These are phyloP conservation scores for Oasisia sp. DNA, from an alignment of 2,888 invertebrate genomes.

Conservation along the genomic window DNA sequence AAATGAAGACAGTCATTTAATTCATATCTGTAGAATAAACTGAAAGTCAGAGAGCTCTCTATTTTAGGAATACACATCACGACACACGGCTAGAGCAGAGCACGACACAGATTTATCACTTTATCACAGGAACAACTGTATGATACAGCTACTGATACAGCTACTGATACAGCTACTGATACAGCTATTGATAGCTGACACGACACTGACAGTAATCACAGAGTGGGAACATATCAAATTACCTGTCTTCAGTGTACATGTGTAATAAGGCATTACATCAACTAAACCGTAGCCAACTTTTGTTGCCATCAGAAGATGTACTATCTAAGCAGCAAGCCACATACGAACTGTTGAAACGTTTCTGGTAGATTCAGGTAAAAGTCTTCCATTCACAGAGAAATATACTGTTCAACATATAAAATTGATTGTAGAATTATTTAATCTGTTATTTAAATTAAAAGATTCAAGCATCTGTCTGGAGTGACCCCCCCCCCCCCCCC, in stretches of 20 bases:
- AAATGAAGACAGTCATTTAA: too few species aligned
- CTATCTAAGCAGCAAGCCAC: not conserved
- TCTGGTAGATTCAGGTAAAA: not conserved
- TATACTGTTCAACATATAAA: not conserved
- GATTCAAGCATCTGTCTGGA: not conserved
- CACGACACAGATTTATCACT: too few species aligned
- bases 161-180: not conserved
- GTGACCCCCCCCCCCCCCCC: not conserved
- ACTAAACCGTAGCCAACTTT: not conserved
- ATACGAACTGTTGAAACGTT: not conserved
- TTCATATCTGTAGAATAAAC: too few species aligned
- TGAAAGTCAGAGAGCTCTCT: too few species aligned
- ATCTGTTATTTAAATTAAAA: not conserved
- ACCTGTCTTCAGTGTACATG: not conserved
- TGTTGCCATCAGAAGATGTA: not conserved
- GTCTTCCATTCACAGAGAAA: not conserved
- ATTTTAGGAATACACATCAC: too few species aligned
- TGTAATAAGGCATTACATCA: not conserved
- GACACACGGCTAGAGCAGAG: too few species aligned
- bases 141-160: not conserved
- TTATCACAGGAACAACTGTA: not conserved
- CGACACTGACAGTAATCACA: not conserved
- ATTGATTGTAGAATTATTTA: not conserved
- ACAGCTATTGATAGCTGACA: not conserved
- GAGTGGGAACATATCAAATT: not conserved